A percentile compares a stretch with the other conserved stretches of the same genome.
Conservation (phyloP, 2,113 vertebrate genomes). For the Lampris megalopsis region DNA sequence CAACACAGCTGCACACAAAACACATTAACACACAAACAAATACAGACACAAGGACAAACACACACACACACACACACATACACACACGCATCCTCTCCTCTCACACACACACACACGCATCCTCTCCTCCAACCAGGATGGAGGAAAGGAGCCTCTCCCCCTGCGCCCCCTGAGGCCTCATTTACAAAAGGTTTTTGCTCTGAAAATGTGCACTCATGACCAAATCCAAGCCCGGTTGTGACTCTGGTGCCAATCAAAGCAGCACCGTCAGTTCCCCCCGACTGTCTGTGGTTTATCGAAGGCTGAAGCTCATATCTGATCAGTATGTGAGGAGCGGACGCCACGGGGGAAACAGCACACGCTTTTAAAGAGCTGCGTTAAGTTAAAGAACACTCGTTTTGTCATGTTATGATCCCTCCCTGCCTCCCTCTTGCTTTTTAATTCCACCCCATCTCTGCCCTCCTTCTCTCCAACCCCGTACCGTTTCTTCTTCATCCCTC, state of each 20-base stretch:
- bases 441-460: too few relatives aligned
- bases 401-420: too few relatives aligned
- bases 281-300: too few relatives aligned
- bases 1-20: background rate
- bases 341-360: too few relatives aligned
- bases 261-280: too few relatives aligned
- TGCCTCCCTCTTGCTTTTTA: too few relatives aligned
- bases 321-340: too few relatives aligned
- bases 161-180: constrained; percentile 9
- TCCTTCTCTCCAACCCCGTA: too few relatives aligned
- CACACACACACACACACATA: background rate
- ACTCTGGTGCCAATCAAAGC: background rate
- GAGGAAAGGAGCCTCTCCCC: constrained; percentile 2
- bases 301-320: too few relatives aligned
- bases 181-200: constrained; percentile 1
- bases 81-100: background rate
- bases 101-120: background rate
- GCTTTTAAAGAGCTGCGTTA: too few relatives aligned
- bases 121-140: constrained; percentile 2
- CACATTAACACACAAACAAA: background rate
- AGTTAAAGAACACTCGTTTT: too few relatives aligned
- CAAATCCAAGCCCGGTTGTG: background rate
- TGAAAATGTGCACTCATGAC: background rate
- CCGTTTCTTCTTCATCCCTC: background rate
- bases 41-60: background rate